These are phyloP conservation scores for Serinus canaria DNA, from an alignment of 2,113 vertebrate genomes.

Conservation along the genomic window DNA sequence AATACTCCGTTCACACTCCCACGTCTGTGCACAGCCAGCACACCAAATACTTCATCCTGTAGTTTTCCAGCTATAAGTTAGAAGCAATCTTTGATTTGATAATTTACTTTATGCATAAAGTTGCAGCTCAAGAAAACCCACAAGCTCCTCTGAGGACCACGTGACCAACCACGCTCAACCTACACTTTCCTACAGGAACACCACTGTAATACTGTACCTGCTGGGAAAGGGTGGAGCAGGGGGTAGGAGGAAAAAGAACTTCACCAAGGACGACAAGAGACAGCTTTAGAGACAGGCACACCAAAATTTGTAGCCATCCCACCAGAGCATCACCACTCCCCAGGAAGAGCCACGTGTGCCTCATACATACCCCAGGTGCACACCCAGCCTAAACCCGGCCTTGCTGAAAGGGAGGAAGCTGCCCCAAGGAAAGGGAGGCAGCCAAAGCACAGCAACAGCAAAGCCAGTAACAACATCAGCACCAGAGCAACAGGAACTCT, in stretches of 20 bases:
- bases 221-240: background rate
- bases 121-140: background rate
- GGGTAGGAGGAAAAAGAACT: background rate
- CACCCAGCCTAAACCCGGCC: background rate
- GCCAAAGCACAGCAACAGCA: background rate
- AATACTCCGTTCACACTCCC: background rate
- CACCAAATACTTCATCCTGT: background rate
- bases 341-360: accelerated
- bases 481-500: background rate
- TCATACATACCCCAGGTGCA: background rate
- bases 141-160: background rate
- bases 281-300: background rate
- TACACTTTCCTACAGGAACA: background rate
- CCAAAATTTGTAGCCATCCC: accelerated
- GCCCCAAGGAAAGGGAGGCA: background rate
- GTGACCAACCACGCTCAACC: background rate
- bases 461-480: background rate
- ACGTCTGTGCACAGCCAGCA: accelerated
- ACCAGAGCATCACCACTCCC: background rate
- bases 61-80: background rate
- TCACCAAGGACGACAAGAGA: background rate
- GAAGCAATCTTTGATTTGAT: background rate
- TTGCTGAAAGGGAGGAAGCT: background rate
- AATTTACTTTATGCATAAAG: background rate
- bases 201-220: accelerated